phyloP scores from a whole-genome alignment of 2,797 vertebrate genomes.

The Melopsittacus undulatus region DNA sequence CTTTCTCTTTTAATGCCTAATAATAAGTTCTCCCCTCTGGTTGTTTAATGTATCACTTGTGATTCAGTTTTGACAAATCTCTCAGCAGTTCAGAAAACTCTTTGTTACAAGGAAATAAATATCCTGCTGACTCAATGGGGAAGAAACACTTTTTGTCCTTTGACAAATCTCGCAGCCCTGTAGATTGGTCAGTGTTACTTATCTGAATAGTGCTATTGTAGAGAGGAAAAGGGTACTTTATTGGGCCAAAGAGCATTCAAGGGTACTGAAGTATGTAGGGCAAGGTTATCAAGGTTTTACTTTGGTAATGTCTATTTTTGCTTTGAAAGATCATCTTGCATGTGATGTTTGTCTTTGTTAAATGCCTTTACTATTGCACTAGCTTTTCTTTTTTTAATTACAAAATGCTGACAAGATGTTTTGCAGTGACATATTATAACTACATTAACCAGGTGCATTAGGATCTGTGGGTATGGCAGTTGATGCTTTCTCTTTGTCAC shows the following conservation, averaged over 20 bases:
- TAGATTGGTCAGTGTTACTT: constrained; percentile 58
- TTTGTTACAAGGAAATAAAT: constrained; percentile 62
- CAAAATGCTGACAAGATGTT: constrained; percentile 52
- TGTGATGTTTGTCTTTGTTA: constrained; percentile 33
- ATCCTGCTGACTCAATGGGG: constrained; percentile 55
- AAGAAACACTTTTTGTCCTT: constrained; percentile 49
- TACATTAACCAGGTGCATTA: constrained; percentile 63
- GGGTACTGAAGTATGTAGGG: constrained; percentile 46
- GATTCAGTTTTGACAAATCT: constrained; percentile 47
- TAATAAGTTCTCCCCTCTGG: constrained; percentile 53
- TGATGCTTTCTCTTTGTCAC: constrained; percentile 61
- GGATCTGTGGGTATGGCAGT: constrained; percentile 27
- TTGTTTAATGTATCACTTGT: constrained; percentile 53
- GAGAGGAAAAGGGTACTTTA: constrained; percentile 47
- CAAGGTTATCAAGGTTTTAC: constrained; percentile 57
- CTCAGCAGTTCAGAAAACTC: constrained; percentile 56
- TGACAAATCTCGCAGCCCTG: constrained; percentile 47
- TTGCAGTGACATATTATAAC: constrained; percentile 60
- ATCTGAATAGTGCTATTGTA: constrained; percentile 48
- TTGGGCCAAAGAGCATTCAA: constrained; percentile 47
- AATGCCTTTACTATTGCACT: constrained; percentile 39
- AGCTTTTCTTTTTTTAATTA: constrained; percentile 66
- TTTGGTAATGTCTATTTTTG: constrained; percentile 24
- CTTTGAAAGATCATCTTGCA: constrained; percentile 40
- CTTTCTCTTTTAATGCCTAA: constrained; percentile 53